Conservation (phyloP, 2,888 invertebrate species). For the Drepana falcataria region DNA sequence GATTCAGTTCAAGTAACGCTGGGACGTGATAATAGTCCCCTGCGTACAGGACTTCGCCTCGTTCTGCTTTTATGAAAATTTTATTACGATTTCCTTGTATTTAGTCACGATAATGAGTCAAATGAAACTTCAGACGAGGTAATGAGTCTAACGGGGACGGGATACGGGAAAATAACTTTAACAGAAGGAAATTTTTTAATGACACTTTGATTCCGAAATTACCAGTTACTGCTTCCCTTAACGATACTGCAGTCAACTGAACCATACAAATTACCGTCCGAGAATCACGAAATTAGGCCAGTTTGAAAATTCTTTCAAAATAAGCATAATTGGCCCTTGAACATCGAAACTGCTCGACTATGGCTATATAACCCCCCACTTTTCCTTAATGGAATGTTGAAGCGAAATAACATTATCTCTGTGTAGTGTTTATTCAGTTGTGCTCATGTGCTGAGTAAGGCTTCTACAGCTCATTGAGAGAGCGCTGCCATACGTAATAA, state of each 20-base stretch:
- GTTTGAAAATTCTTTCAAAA: no score
- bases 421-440: no score
- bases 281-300: no score
- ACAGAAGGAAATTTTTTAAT: neutral
- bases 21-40: constrained; percentile 22
- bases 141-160: neutral
- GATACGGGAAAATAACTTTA: neutral
- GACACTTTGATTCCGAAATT: neutral
- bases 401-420: no score
- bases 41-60: constrained; percentile 7
- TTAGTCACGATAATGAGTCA: neutral
- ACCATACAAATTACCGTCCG: no score
- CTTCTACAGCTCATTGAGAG: no score
- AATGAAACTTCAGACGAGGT: neutral
- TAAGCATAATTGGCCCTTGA: no score
- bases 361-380: no score
- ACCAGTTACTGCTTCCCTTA: neutral
- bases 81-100: constrained; percentile 7
- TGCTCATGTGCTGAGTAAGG: no score
- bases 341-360: no score
- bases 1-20: constrained; percentile 19
- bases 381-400: no score
- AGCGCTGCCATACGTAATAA: no score
- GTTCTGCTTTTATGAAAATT: constrained; percentile 12
- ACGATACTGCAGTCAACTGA: neutral